Evolutionary conservation across 2,113 vertebrate species (phyloP).

Genomic region (Cephalopterus ornatus): DNA sequence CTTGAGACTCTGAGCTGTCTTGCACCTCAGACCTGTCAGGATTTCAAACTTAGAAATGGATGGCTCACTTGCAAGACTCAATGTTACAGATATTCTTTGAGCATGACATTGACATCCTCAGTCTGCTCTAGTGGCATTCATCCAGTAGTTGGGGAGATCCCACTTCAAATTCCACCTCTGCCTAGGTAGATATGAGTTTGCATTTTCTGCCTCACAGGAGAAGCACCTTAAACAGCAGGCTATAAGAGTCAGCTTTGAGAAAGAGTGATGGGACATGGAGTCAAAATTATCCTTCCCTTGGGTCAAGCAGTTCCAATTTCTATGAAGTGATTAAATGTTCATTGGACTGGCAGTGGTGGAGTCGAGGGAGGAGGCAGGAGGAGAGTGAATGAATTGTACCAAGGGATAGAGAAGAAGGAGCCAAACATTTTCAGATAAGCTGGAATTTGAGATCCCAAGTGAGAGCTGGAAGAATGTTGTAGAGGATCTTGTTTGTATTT

Average conservation of each 20-base stretch:
- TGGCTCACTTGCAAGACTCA: not conserved
- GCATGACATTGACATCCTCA: fast-evolving
- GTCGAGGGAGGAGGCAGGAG: not conserved
- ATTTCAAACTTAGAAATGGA: not conserved
- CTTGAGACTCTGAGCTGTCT: not conserved
- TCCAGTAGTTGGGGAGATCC: not conserved
- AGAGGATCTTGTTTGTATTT: not conserved
- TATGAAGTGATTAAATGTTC: not conserved
- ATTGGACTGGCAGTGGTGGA: not conserved
- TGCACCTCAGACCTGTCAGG: not conserved
- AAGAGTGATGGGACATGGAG: not conserved
- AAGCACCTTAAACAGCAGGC: not conserved
- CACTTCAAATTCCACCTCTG: not conserved
- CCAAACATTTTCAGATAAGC: not conserved
- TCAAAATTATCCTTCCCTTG: not conserved
- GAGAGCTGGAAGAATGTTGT: not conserved
- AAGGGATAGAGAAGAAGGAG: not conserved
- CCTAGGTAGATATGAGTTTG: not conserved
- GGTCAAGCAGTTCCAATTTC: not conserved
- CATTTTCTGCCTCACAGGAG: not conserved
- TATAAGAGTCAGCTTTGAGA: not conserved
- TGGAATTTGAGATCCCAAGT: not conserved
- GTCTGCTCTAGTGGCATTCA: not conserved
- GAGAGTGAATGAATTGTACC: not conserved
- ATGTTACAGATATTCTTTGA: not conserved